phyloP scores from a whole-genome alignment of 2,797 vertebrate genomes.

The Merluccius polli region DNA sequence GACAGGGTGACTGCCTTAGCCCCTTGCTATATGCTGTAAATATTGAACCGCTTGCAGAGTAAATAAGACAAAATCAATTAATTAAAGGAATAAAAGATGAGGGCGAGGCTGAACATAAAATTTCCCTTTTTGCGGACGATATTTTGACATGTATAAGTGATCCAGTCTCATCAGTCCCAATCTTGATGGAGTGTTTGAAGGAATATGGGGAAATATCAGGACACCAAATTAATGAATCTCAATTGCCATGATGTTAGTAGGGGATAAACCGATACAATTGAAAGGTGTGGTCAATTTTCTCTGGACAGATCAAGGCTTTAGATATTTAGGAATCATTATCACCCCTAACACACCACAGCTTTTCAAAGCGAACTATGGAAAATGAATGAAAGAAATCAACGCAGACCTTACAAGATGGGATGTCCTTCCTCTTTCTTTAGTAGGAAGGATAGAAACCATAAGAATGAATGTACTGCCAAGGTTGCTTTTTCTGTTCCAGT shows the following conservation, averaged over 20 bases:
- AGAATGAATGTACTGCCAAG: slow-evolving; percentile 19
- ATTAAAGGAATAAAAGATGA: background rate
- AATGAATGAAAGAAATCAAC: background rate
- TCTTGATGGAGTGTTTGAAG: too few species aligned
- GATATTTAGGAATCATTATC: too few species aligned
- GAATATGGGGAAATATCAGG: too few species aligned
- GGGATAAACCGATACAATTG: too few species aligned
- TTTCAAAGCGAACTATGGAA: too few species aligned
- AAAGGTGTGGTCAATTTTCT: too few species aligned
- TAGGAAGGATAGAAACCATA: slow-evolving; percentile 12
- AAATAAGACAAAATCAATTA: background rate
- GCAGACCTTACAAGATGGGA: background rate
- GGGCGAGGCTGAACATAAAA: background rate
- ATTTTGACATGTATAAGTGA: background rate
- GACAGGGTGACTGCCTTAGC: slow-evolving; percentile 5
- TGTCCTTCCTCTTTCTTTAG: background rate
- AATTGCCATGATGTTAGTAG: too few species aligned
- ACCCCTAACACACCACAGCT: too few species aligned
- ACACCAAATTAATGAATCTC: too few species aligned
- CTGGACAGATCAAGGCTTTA: too few species aligned
- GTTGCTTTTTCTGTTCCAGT: too few species aligned
- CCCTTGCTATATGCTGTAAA: slow-evolving; percentile 18
- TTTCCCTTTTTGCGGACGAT: background rate
- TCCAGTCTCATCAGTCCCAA: too few species aligned
- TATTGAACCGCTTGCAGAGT: slow-evolving; percentile 21